phyloP scores from a whole-genome alignment of 2,888 invertebrate genomes.

The Melanostoma scalare region DNA sequence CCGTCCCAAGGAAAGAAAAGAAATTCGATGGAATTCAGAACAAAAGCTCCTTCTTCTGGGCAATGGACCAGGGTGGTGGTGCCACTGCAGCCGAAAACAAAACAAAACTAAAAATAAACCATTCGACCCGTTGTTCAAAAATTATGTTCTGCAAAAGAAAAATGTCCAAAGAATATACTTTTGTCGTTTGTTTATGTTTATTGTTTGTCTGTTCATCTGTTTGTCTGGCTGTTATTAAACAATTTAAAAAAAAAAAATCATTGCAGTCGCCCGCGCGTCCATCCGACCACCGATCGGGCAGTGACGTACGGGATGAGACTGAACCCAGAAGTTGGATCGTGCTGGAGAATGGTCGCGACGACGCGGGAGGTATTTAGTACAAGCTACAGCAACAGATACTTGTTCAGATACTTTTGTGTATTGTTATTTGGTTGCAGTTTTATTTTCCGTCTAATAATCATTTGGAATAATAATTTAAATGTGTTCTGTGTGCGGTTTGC shows the following conservation, averaged over 20 bases:
- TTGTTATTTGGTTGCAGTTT: slow-evolving; percentile 41
- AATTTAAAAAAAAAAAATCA: slow-evolving; percentile 61
- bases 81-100: not conserved
- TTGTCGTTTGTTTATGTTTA: slow-evolving; percentile 73
- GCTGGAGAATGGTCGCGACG: slow-evolving; percentile 50
- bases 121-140: slow-evolving; percentile 39
- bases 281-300: no score
- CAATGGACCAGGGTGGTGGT: slow-evolving; percentile 29
- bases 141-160: slow-evolving; percentile 68
- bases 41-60: slow-evolving; percentile 56
- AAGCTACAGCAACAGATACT: slow-evolving; percentile 53
- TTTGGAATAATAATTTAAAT: slow-evolving; percentile 73
- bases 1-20: slow-evolving; percentile 51
- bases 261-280: slow-evolving; percentile 7
- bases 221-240: slow-evolving; percentile 70
- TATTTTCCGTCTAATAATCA: slow-evolving; percentile 68
- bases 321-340: not conserved
- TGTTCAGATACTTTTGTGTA: slow-evolving; percentile 55
- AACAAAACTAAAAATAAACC: slow-evolving; percentile 22
- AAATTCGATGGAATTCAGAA: slow-evolving; percentile 69
- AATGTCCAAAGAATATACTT: slow-evolving; percentile 70
- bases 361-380: slow-evolving; percentile 69
- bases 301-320: not conserved
- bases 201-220: slow-evolving; percentile 69
- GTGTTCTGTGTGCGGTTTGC: slow-evolving; percentile 36